Conservation (phyloP, 2,888 invertebrate genomes). For the Dione vanillae region DNA sequence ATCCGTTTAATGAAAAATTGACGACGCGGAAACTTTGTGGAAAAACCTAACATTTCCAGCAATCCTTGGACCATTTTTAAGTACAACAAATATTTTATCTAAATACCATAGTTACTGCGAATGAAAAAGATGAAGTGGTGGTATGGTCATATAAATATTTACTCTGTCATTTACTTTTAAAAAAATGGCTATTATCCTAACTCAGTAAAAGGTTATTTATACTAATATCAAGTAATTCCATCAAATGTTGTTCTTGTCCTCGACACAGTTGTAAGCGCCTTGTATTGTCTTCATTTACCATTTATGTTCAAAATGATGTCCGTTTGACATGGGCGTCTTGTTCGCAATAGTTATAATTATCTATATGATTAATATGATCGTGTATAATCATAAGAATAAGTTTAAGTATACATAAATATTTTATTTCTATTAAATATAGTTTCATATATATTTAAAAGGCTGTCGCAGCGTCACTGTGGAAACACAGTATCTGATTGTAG, state of each 20-base stretch:
- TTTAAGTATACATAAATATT: no score
- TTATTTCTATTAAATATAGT: no score
- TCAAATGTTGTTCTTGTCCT: constrained; percentile 28
- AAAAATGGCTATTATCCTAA: no score
- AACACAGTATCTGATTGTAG: no score
- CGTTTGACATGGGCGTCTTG: neutral
- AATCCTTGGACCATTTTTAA: neutral
- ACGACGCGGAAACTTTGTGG: neutral
- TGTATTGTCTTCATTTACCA: constrained; percentile 18
- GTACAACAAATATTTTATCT: constrained; percentile 12
- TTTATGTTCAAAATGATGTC: constrained; percentile 9
- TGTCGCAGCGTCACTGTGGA: no score
- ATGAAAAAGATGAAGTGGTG: neutral
- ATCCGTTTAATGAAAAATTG: constrained; percentile 9
- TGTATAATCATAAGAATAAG: neutral
- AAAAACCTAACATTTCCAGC: neutral
- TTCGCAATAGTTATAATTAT: neutral
- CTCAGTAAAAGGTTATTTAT: no score
- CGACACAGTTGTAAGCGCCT: constrained; percentile 35
- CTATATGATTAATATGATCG: no score
- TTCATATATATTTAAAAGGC: neutral
- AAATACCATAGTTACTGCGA: neutral
- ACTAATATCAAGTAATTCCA: constrained; percentile 8
- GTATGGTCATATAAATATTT: neutral
- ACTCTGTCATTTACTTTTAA: neutral